Evolutionary conservation across 2,797 vertebrate genomes (phyloP).

Genomic region (Syngnathus acus): DNA sequence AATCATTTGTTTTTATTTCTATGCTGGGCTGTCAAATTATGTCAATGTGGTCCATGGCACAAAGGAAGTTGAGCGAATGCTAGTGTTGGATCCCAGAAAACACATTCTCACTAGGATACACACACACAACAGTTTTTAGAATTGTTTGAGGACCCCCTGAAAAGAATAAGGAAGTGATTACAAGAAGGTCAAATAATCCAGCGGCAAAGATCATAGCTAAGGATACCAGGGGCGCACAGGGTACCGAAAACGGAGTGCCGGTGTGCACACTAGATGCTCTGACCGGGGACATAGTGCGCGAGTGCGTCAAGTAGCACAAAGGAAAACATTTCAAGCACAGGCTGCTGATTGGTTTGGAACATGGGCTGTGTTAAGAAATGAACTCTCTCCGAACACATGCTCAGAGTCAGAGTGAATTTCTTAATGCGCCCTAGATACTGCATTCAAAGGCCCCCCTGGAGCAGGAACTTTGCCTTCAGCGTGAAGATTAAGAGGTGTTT

Average conservation of each 20-base stretch:
- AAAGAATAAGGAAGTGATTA: background rate
- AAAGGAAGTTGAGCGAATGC: background rate
- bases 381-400: too few relatives aligned
- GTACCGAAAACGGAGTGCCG: too few relatives aligned
- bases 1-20: background rate
- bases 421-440: background rate
- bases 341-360: too few relatives aligned
- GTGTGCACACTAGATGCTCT: too few relatives aligned
- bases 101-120: background rate
- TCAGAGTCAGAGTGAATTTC: too few relatives aligned
- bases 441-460: constrained; percentile 21
- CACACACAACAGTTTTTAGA: background rate
- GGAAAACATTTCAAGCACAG: too few relatives aligned
- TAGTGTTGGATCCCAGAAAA: background rate
- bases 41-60: background rate
- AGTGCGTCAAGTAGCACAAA: too few relatives aligned
- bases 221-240: background rate
- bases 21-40: background rate
- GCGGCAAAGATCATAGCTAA: constrained; percentile 37
- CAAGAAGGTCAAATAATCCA: constrained; percentile 47
- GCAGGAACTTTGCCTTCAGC: background rate
- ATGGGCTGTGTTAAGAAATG: too few relatives aligned
- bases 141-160: background rate
- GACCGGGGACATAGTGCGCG: too few relatives aligned
- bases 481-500: background rate